phyloP scores from a whole-genome alignment of 2,113 vertebrate genomes.

The Limnothrissa miodon region DNA sequence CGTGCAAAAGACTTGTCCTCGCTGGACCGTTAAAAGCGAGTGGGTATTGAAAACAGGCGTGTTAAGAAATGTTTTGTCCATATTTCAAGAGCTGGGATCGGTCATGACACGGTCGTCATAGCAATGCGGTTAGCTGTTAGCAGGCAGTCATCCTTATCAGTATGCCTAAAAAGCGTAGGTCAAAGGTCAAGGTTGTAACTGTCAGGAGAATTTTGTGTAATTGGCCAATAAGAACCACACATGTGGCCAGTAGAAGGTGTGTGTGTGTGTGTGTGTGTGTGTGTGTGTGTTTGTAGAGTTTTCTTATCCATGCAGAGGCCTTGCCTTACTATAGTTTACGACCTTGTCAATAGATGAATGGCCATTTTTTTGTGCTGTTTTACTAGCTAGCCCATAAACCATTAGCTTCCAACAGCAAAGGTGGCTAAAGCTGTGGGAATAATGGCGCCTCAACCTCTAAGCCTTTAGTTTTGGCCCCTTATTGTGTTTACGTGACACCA shows the following conservation, averaged over 20 bases:
- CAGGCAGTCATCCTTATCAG: not conserved
- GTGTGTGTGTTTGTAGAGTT: not conserved
- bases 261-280: not conserved
- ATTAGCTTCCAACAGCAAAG: not conserved
- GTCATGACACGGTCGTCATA: constrained; percentile 11
- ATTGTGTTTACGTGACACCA: not conserved
- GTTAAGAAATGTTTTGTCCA: not conserved
- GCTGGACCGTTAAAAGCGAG: not conserved
- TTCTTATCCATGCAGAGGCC: not conserved
- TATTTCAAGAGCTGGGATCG: not conserved
- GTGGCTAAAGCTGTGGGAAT: not conserved
- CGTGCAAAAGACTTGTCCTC: not conserved
- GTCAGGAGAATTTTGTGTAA: constrained; percentile 6
- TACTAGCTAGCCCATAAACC: not conserved
- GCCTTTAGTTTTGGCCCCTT: not conserved
- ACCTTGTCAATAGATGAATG: not conserved
- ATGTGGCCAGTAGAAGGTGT: not conserved
- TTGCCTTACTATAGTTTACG: not conserved
- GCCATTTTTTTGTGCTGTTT: not conserved
- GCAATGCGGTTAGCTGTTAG: not conserved
- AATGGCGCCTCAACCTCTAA: not conserved
- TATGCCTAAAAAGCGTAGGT: not conserved
- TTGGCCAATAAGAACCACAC: not conserved
- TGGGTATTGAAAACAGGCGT: not conserved
- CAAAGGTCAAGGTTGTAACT: not conserved